These are phyloP conservation scores for Melinopterus prodromus DNA, from an alignment of 2,888 invertebrate species.

Conservation along the genomic window DNA sequence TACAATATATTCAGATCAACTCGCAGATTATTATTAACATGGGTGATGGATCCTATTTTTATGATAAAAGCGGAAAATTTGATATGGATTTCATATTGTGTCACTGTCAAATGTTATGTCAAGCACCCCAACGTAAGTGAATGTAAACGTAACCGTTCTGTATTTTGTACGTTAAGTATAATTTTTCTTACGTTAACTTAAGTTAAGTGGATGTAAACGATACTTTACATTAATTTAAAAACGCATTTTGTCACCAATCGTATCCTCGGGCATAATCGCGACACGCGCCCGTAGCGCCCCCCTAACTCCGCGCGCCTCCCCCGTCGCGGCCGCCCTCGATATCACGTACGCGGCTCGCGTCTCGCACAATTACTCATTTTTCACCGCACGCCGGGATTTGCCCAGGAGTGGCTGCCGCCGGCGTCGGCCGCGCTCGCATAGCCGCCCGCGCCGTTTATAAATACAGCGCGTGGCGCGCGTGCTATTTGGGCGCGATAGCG, in stretches of 20 bases:
- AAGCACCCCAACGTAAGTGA: too few species aligned
- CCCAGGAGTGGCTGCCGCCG: conserved; percentile 15
- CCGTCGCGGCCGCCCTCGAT: conserved; percentile 23
- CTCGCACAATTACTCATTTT: conserved; percentile 23
- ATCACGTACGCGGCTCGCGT: conserved; percentile 20
- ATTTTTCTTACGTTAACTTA: too few species aligned
- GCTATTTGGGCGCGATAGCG: background rate
- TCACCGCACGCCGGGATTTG: conserved; percentile 24
- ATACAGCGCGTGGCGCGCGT: background rate
- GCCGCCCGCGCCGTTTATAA: conserved; percentile 28
- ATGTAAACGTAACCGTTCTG: too few species aligned
- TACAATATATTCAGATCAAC: too few species aligned
- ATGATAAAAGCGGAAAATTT: too few species aligned
- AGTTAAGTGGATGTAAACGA: too few species aligned
- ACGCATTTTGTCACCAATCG: conserved; percentile 7
- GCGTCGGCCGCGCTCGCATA: conserved; percentile 29
- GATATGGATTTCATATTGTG: too few species aligned
- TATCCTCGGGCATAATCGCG: conserved; percentile 19
- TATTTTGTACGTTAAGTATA: too few species aligned
- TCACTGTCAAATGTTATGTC: too few species aligned
- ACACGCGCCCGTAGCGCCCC: conserved; percentile 33
- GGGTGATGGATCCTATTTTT: too few species aligned
- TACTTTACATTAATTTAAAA: background rate
- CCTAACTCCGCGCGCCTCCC: conserved; percentile 20
- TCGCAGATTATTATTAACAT: too few species aligned